Evolutionary conservation across 35 echinoderm and acorn worm genomes (phyloP).

Genomic region (Chiridota heheva): DNA sequence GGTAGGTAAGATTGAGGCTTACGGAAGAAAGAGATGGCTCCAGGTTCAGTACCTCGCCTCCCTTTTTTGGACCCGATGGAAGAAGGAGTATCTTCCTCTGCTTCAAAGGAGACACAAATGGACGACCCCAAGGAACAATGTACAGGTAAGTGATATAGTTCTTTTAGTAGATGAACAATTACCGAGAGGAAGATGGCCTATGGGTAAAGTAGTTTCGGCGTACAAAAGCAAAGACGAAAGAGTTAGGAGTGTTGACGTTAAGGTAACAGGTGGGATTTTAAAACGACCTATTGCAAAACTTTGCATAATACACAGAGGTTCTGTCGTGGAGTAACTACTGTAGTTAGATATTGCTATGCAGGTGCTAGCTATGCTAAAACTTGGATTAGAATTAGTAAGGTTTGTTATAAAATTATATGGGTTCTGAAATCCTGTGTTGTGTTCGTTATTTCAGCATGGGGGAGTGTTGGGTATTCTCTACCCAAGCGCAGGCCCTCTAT

Average conservation of each 20-base stretch:
- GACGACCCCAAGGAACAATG: conserved; percentile 38
- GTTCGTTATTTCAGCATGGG: too few relatives aligned
- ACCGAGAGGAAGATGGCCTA: conserved; percentile 22
- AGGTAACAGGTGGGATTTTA: conserved; percentile 9
- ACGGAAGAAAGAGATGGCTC: conserved; percentile 59
- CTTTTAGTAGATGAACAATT: not conserved
- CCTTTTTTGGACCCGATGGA: conserved; percentile 54
- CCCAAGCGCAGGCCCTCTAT: too few relatives aligned
- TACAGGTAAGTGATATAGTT: conserved; percentile 28
- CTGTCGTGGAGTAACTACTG: too few relatives aligned
- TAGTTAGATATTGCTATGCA: too few relatives aligned
- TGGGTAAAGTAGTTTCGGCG: conserved; percentile 29
- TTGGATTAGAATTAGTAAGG: too few relatives aligned
- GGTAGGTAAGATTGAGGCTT: conserved; percentile 15
- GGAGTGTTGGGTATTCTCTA: too few relatives aligned
- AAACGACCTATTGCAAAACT: conserved; percentile 43
- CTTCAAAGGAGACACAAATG: conserved; percentile 58
- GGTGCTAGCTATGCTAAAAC: too few relatives aligned
- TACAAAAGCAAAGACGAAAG: conserved; percentile 23
- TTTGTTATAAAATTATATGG: too few relatives aligned
- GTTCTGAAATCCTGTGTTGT: too few relatives aligned
- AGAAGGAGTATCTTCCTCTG: conserved; percentile 56
- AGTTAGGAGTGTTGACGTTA: conserved; percentile 44
- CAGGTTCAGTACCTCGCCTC: conserved; percentile 54
- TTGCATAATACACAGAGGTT: conserved; percentile 35